Evolutionary conservation across 53 echinoderm and acorn worm species (phyloP).

Genomic region (Actinopyga echinites): DNA sequence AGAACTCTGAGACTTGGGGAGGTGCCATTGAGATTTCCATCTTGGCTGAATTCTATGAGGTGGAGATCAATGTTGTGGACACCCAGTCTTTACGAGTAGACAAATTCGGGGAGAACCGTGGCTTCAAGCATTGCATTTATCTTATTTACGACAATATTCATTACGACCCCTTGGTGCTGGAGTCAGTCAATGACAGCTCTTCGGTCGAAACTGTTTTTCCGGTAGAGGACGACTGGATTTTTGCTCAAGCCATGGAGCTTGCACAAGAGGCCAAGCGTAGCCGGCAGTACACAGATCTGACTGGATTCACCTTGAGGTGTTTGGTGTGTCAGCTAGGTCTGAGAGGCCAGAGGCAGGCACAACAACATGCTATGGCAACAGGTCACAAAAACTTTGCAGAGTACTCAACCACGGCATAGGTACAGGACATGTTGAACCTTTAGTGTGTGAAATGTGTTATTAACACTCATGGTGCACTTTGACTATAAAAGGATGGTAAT

Average conservation of each 20-base stretch:
- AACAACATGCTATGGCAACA: constrained; percentile 73
- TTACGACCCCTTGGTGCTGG: constrained; percentile 70
- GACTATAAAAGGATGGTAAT: too few species aligned
- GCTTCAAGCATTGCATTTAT: constrained; percentile 54
- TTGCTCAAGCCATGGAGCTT: constrained; percentile 63
- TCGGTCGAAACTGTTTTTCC: constrained; percentile 53
- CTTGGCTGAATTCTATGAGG: constrained; percentile 66
- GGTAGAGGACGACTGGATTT: constrained; percentile 55
- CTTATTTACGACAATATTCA: constrained; percentile 74
- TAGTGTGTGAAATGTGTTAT: too few species aligned
- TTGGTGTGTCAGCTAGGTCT: constrained; percentile 69
- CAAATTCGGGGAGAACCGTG: constrained; percentile 63
- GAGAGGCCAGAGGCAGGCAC: constrained; percentile 70
- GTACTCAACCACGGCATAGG: constrained; percentile 9
- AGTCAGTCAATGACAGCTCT: constrained; percentile 19
- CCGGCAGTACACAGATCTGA: constrained; percentile 74
- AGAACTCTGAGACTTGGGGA: constrained; percentile 67
- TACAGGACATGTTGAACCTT: too few species aligned
- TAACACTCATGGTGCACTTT: too few species aligned
- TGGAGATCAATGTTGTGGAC: constrained; percentile 74
- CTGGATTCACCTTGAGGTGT: constrained; percentile 67
- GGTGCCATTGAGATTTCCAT: constrained; percentile 79
- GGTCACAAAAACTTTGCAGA: constrained; percentile 80
- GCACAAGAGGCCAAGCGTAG: constrained; percentile 66
- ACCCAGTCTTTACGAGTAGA: constrained; percentile 65